Evolutionary conservation across 2,113 vertebrate genomes (phyloP).

Genomic region (Centropus unirufus): DNA sequence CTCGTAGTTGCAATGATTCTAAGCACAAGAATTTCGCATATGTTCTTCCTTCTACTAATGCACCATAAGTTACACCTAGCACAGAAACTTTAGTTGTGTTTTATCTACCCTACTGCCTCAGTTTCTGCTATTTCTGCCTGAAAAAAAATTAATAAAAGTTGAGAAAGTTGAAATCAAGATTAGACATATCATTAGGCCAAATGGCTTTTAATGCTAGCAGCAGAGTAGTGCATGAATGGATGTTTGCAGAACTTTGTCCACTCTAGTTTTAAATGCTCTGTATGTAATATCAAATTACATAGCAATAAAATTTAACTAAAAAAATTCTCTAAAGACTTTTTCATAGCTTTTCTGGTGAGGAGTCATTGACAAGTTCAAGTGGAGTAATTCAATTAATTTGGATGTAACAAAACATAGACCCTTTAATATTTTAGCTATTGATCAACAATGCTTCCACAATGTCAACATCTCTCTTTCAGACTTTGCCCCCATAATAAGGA

Average conservation of each 20-base stretch:
- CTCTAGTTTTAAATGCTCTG: not conserved
- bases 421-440: not conserved
- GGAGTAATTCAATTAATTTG: not conserved
- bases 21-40: not conserved
- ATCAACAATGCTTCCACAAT: not conserved
- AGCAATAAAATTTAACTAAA: not conserved
- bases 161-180: not conserved
- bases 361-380: not conserved
- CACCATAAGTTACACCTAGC: not conserved
- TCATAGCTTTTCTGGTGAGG: not conserved
- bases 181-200: not conserved
- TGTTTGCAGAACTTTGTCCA: not conserved
- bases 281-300: not conserved
- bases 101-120: not conserved
- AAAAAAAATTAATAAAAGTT: not conserved
- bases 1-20: not conserved
- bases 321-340: not conserved
- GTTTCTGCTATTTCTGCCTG: not conserved
- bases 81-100: not conserved
- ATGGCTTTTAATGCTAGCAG: not conserved
- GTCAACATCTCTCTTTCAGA: not conserved
- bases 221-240: not conserved
- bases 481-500: rapidly evolving
- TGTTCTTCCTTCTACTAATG: not conserved
- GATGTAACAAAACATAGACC: not conserved